Evolutionary conservation across 1,140 invertebrate species (phyloP).

Genomic region (Drosophila sp.): DNA sequence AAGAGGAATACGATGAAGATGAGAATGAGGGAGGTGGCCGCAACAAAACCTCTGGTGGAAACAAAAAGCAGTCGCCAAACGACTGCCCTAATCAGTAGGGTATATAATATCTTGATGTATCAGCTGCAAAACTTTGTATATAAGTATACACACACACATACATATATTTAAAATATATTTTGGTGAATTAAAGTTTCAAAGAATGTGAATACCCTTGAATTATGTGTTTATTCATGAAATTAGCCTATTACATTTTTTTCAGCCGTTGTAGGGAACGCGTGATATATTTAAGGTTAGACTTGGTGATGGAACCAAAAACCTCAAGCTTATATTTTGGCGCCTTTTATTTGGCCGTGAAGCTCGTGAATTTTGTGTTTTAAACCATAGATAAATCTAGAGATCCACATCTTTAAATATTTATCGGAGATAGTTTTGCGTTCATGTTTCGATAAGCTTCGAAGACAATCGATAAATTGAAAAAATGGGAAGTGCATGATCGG

Average conservation of each 20-base stretch:
- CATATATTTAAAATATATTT: slow-evolving; percentile 80
- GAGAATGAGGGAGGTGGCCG: slow-evolving; percentile 40
- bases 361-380: not conserved
- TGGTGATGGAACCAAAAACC: not conserved
- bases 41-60: slow-evolving; percentile 46
- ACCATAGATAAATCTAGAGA: not conserved
- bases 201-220: not conserved
- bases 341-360: not conserved
- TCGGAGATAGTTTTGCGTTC: not conserved
- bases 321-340: not conserved
- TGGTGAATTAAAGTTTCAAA: slow-evolving; percentile 66
- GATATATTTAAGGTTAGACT: too few species aligned
- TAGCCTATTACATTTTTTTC: not conserved
- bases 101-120: slow-evolving; percentile 21
- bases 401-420: too few species aligned
- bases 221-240: not conserved
- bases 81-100: slow-evolving; percentile 82
- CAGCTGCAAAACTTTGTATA: slow-evolving; percentile 40
- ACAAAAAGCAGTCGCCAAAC: slow-evolving; percentile 77
- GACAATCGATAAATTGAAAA: not conserved
- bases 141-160: slow-evolving; percentile 67
- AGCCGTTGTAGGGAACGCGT: too few species aligned
- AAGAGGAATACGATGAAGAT: slow-evolving; percentile 47
- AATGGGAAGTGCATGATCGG: not conserved
- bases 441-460: not conserved